phyloP scores from a whole-genome alignment of 2,113 vertebrate genomes.

The Platysternon megacephalum region DNA sequence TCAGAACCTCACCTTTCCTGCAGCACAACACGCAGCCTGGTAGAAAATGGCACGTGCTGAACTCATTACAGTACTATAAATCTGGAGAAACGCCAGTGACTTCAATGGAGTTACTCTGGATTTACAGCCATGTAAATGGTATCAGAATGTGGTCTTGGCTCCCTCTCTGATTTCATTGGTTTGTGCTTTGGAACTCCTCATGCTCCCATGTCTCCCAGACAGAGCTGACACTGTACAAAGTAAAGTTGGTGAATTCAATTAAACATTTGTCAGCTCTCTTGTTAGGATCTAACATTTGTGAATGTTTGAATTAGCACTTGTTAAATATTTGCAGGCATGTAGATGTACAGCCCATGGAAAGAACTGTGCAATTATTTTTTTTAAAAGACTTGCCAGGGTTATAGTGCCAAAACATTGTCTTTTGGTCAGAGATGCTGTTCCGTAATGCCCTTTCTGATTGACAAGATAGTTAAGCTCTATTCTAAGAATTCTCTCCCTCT shows the following conservation, averaged over 20 bases:
- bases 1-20: neutral
- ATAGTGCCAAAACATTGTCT: neutral
- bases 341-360: neutral
- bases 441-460: neutral
- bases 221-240: neutral
- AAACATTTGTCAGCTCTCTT: neutral
- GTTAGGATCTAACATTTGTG: too few relatives aligned
- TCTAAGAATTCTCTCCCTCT: neutral
- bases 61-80: neutral
- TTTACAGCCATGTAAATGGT: constrained; percentile 54
- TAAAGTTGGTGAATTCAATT: neutral
- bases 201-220: neutral
- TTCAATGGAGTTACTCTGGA: neutral
- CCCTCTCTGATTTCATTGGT: accelerated
- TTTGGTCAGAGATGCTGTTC: neutral
- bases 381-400: neutral
- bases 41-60: neutral
- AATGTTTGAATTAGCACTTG: neutral
- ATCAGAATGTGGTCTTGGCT: neutral
- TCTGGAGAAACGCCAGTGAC: neutral
- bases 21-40: neutral
- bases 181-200: neutral
- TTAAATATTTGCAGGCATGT: neutral
- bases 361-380: neutral
- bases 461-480: neutral